Conservation (phyloP, 2,113 vertebrate genomes). For the Scartelaos histophorus region DNA sequence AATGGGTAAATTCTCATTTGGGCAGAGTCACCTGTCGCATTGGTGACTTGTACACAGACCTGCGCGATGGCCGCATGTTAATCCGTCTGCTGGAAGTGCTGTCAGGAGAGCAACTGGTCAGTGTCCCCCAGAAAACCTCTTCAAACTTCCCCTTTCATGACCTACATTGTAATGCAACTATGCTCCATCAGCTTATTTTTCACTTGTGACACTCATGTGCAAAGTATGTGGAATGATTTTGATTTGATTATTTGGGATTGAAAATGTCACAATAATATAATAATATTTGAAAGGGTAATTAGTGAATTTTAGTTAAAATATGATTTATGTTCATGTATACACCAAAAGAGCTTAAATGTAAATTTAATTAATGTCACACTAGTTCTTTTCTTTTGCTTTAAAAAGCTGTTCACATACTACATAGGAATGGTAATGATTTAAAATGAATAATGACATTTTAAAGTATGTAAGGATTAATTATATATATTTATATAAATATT, state of each 20-base stretch:
- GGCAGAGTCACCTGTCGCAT: conserved; percentile 89
- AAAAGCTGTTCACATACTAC: too few species aligned
- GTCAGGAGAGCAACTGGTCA: conserved; percentile 91
- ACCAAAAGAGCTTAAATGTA: too few species aligned
- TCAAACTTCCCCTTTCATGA: conserved; percentile 9
- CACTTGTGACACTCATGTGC: conserved; percentile 1
- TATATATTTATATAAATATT: too few species aligned
- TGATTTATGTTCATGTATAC: too few species aligned
- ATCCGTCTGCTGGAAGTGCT: conserved; percentile 91
- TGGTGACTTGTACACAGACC: conserved; percentile 89
- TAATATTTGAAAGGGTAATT: neutral
- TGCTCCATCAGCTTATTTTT: conserved; percentile 33
- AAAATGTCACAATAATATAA: neutral
- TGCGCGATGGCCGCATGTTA: conserved; percentile 91
- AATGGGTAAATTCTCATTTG: conserved; percentile 96
- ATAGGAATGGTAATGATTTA: too few species aligned
- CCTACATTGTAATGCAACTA: conserved; percentile 7
- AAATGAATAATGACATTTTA: too few species aligned
- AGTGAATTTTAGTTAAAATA: too few species aligned
- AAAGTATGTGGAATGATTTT: neutral
- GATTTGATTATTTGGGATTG: neutral
- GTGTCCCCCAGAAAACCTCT: conserved; percentile 47
- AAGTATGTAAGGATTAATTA: too few species aligned
- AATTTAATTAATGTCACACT: too few species aligned
- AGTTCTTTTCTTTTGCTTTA: too few species aligned